phyloP scores from a whole-genome alignment of 1,140 invertebrate species.

The Chironomus tepperi region DNA sequence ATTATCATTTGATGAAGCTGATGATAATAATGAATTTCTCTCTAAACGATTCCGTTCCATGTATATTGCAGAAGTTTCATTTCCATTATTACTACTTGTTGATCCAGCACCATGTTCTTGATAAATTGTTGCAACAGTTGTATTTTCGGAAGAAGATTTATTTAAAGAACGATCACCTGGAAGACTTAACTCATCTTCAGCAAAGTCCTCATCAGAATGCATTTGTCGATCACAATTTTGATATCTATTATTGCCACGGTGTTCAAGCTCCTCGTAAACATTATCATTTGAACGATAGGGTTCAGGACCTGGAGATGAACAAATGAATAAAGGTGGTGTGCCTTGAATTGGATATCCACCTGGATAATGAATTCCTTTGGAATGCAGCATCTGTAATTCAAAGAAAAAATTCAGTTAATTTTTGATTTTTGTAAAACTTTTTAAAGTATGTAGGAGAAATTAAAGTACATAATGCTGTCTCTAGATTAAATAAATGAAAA shows the following conservation, averaged over 20 bases:
- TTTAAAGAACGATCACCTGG: constrained; percentile 44
- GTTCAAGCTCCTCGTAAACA: constrained; percentile 56
- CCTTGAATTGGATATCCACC: constrained; percentile 47
- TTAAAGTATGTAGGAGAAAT: too few relatives aligned
- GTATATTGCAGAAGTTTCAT: constrained; percentile 33
- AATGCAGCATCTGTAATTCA: constrained; percentile 55
- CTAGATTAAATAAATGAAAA: too few relatives aligned
- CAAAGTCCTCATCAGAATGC: constrained; percentile 57
- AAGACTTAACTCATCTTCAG: constrained; percentile 56
- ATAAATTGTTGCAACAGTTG: constrained; percentile 39
- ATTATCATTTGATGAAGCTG: constrained; percentile 32
- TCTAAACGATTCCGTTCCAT: constrained; percentile 34
- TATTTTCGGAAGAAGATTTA: constrained; percentile 39
- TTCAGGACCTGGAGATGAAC: constrained; percentile 57
- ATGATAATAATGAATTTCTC: constrained; percentile 37
- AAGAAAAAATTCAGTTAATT: constrained; percentile 29
- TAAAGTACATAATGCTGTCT: too few relatives aligned
- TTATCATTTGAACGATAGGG: constrained; percentile 59
- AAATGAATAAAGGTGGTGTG: constrained; percentile 52
- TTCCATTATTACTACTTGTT: constrained; percentile 30
- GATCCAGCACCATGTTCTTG: constrained; percentile 39
- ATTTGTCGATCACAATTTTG: constrained; percentile 51
- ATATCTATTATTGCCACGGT: constrained; percentile 41
- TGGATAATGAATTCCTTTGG: constrained; percentile 48
- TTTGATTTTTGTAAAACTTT: too few relatives aligned